Percentiles rank a stretch among this genome's conserved stretches.
These are phyloP conservation scores for Mionectes olivaceus DNA, from an alignment of 2,797 vertebrate genomes.

Conservation along the genomic window DNA sequence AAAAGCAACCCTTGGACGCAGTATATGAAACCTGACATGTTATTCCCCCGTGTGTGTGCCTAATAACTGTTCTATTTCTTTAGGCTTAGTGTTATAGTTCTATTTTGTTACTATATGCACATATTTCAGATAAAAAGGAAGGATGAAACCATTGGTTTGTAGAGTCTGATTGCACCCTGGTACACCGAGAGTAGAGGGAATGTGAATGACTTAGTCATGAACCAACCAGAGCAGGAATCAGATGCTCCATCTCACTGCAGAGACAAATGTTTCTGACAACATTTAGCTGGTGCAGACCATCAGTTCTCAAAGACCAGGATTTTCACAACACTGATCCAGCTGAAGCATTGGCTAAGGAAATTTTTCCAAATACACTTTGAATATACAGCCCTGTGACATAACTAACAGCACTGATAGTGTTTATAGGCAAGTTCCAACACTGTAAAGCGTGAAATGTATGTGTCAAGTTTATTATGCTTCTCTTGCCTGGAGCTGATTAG, in stretches of 20 bases:
- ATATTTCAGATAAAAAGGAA: not conserved
- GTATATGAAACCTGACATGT: not conserved
- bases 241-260: not conserved
- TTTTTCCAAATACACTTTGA: conserved; percentile 26
- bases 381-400: not conserved
- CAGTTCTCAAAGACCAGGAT: not conserved
- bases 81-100: not conserved
- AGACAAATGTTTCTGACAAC: not conserved
- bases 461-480: conserved; percentile 74
- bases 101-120: not conserved
- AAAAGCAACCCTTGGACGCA: not conserved
- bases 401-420: not conserved
- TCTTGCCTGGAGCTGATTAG: conserved; percentile 66
- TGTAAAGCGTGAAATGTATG: conserved; percentile 64
- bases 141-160: not conserved
- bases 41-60: not conserved
- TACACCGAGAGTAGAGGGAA: not conserved
- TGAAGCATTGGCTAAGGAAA: not conserved
- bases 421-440: conserved; percentile 46
- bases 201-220: not conserved
- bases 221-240: not conserved
- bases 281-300: conserved; percentile 26
- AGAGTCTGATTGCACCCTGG: not conserved
- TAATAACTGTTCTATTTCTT: not conserved
- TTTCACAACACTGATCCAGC: not conserved